These are phyloP conservation scores for Aphidoletes aphidimyza DNA, from an alignment of 2,888 invertebrate genomes.

Conservation along the genomic window DNA sequence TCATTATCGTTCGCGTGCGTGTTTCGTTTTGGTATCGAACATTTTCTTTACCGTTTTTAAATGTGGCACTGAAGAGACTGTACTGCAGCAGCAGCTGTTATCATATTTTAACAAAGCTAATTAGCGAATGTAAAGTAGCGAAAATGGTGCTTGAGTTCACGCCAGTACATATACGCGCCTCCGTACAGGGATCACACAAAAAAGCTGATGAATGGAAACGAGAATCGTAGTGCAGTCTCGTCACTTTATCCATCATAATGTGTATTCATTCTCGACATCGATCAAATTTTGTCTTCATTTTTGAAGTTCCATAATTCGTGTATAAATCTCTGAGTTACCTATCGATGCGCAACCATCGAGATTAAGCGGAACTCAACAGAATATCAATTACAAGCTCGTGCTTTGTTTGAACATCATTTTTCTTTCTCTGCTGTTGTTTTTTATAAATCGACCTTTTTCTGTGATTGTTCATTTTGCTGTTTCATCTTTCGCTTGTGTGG, in stretches of 20 bases:
- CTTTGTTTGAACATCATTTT: background rate
- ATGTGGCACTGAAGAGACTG: too few species aligned
- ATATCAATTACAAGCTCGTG: background rate
- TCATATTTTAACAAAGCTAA: background rate
- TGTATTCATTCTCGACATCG: background rate
- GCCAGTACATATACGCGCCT: too few species aligned
- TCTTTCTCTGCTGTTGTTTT: background rate
- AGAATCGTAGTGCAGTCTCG: background rate
- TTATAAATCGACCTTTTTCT: background rate
- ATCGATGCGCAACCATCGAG: constrained; percentile 6
- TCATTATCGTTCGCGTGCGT: too few species aligned
- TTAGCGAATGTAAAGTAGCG: background rate
- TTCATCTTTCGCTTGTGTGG: background rate
- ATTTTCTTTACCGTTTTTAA: too few species aligned
- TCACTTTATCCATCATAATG: background rate
- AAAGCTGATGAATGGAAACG: background rate
- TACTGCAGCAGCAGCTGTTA: too few species aligned
- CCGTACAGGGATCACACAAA: background rate
- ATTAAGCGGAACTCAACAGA: constrained; percentile 4
- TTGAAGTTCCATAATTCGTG: too few species aligned
- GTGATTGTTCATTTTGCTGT: background rate
- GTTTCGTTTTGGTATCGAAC: too few species aligned
- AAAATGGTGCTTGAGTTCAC: background rate
- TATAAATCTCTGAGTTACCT: background rate
- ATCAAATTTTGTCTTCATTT: too few species aligned